Base-by-base conservation (phyloP, 2,888 invertebrate genomes). In the Sisyra nigra region DNA sequence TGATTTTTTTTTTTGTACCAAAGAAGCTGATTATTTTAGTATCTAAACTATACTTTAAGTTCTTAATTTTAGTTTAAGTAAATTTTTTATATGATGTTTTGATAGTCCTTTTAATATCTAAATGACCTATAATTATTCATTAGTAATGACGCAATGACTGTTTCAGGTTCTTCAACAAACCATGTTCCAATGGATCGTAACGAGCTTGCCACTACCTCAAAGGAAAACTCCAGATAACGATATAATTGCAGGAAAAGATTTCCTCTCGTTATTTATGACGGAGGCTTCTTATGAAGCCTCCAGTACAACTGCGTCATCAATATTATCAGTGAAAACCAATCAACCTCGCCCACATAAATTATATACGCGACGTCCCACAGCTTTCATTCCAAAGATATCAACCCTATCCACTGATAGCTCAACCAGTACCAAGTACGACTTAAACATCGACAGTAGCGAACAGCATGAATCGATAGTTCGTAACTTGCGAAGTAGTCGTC, bases 211-310 rank as follows among this genome's bases (percentile, higher is more conserved):
- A 7, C 5, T 24, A 7, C 24, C 24, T 3, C 24, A 24, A 24
- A 24, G 24, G 24, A 24, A 24, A 24, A 24, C 24, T 24, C 24
- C 24, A 7, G 7, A 5, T 7, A 24, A 24, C 48, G 72, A 70
- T 53, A 56, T 66, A 47, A 55, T 66, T 39, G 59, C 62, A 41
- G 66, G 67, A 48, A 60, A 59, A 46, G 66, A 65, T 49, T 66
- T 67, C 52, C 56, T 66, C n/a, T 61, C 62, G 56, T 66, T 40
- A 8, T 37, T 19, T 32, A 32, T 31, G 24, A 29, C 35, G 18
- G 17, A n/a, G 29, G 30, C 31, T 15, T 32, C 15, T n/a, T 7
- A 13, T 10, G 10, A 10, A 15, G 9, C 19, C 9, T 9, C 17
- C 3, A 13, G 3, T 10, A 24, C 14, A 17, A n/a, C 34, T n/a